Evolutionary conservation across 2,888 invertebrate species (phyloP), one percentile per base, ranked within the genome.

Genomic region (Sinopyrophorus schimmeli): DNA sequence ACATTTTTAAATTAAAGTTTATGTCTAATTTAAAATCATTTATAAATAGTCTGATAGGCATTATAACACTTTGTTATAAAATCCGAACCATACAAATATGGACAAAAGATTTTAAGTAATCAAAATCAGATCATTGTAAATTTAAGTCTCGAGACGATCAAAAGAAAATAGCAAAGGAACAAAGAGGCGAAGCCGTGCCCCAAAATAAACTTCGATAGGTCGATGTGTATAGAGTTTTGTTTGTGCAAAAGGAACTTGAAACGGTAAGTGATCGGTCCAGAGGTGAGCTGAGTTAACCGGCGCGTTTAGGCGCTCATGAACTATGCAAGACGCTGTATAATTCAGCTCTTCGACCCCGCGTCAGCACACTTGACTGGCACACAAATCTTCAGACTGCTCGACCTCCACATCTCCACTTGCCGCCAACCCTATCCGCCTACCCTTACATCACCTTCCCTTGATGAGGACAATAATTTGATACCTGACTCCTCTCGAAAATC

Each of bases 351-450:
- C 70, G 70, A 67, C 67, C 69, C 64, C 67, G 65, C 67, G 70
- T 71, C 70, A 70, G 69, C 70, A 67, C 70, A 70, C 69, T 71
- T 72, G 71, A 72, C 71, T 71, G 70, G 68, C 70, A 70, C 71
- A 72, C 72, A 72, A 71, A 71, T 72, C 71, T 71, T 71, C 68
- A 66, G 59, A 62, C 64, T 60, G 61, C 61, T 63, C 58, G 59
- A 58, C 59, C 57, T 56, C 53, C 39, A 39, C 39, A 48, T 41
- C 42, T 53, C 43, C 41, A 44, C 43, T 43, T 43, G 38, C 48
- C 49, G 49, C 48, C 26, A 48, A 42, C 49, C 41, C 38, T 37
- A 49, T 40, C 54, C 27, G 30, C 28, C 15, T 40, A 51, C 40
- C 35, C 30, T 21, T 32, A 37, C 35, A 30, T 20, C 17, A 23